Percentiles rank a stretch among this genome's conserved stretches.
Evolutionary conservation across 2,113 vertebrate genomes (phyloP).

Genomic region (Tenebrosternarchus preto): DNA sequence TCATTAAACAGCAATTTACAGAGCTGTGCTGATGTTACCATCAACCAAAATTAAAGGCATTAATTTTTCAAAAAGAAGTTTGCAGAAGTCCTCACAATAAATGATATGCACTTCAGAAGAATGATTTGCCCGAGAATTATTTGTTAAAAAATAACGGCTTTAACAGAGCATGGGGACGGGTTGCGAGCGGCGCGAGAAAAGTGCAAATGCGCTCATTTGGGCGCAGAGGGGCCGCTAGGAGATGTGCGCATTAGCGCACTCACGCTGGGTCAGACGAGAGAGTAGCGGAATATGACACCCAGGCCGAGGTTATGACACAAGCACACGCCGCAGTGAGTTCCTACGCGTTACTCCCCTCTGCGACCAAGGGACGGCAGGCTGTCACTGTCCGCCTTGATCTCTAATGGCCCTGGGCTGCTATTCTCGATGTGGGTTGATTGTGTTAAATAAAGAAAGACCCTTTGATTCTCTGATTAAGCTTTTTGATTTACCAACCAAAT

Average conservation of each 20-base stretch:
- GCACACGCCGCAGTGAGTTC: neutral
- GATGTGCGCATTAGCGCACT: slow-evolving; percentile 83
- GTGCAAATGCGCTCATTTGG: slow-evolving; percentile 54
- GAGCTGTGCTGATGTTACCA: slow-evolving; percentile 99
- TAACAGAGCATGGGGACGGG: slow-evolving; percentile 83
- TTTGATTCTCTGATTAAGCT: neutral
- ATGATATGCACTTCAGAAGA: slow-evolving; percentile 98
- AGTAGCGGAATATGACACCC: slow-evolving; percentile 78
- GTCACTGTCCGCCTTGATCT: slow-evolving; percentile 28
- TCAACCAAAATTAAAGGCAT: slow-evolving; percentile 99
- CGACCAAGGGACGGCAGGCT: no score
- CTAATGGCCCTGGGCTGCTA: slow-evolving; percentile 74
- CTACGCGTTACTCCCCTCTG: no score
- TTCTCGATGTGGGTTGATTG: slow-evolving; percentile 13
- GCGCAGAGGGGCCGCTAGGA: slow-evolving; percentile 64
- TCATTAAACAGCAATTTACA: slow-evolving; percentile 99
- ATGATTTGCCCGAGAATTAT: slow-evolving; percentile 97
- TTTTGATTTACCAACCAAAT: neutral
- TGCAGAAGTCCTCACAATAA: slow-evolving; percentile 97
- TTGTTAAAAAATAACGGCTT: slow-evolving; percentile 90
- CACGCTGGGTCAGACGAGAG: slow-evolving; percentile 83
- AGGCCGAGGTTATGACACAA: slow-evolving; percentile 72
- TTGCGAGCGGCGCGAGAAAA: slow-evolving; percentile 81
- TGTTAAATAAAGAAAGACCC: neutral
- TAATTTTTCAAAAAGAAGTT: slow-evolving; percentile 98